A percentile compares a stretch with the other conserved stretches of the same genome.
These are phyloP conservation scores for Meloidogyne hapla DNA, from an alignment of 1,140 invertebrate genomes.

Conservation along the genomic window DNA sequence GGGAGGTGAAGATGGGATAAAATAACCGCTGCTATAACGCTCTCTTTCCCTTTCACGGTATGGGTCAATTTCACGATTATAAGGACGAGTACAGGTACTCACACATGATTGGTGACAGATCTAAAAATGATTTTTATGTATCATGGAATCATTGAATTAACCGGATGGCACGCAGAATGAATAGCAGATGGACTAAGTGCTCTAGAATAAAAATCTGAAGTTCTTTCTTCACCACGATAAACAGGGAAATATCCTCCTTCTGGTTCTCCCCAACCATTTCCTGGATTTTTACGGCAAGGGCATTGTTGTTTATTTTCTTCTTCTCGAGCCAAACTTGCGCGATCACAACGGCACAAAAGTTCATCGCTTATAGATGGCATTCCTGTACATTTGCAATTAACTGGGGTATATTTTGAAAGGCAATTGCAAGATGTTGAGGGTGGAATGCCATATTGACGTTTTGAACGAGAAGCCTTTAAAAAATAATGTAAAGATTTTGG, in stretches of 20 bases:
- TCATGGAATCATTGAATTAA: no score
- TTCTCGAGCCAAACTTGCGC: background rate
- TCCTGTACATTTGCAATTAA: slow-evolving; percentile 24
- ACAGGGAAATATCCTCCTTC: background rate
- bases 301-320: slow-evolving; percentile 7
- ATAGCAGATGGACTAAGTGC: background rate
- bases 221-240: slow-evolving; percentile 12
- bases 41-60: background rate
- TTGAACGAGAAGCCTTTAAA: slow-evolving; percentile 1
- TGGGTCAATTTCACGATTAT: background rate
- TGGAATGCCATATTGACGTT: slow-evolving; percentile 11
- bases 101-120: slow-evolving; percentile 24
- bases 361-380: slow-evolving; percentile 7
- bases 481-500: background rate
- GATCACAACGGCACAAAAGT: slow-evolving; percentile 25
- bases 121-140: no score
- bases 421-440: slow-evolving; percentile 12
- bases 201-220: background rate
- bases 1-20: no score
- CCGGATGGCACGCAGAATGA: slow-evolving; percentile 25
- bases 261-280: background rate
- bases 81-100: slow-evolving; percentile 8
- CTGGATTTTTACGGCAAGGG: background rate
- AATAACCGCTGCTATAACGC: background rate
- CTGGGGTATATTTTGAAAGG: slow-evolving; percentile 24